Conservation (phyloP, 2,113 vertebrate genomes). For the Gymnarchus niloticus region DNA sequence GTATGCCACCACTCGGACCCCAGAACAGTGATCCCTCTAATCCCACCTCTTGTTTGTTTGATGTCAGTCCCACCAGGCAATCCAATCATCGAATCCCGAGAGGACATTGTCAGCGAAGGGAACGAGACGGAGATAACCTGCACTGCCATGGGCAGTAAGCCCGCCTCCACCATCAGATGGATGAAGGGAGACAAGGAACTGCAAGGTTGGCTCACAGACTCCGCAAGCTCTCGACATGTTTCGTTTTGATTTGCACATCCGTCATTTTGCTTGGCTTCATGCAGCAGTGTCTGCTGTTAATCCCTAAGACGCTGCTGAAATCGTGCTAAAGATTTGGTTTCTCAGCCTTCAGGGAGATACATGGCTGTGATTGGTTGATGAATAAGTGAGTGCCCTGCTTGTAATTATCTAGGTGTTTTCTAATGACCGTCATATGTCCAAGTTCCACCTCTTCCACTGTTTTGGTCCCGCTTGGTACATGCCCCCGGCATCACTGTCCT, state of each 20-base stretch:
- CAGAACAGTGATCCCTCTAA: neutral
- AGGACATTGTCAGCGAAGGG: constrained; percentile 81
- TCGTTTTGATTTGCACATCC: neutral
- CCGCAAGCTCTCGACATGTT: neutral
- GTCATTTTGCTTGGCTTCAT: neutral
- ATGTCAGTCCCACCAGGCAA: constrained; percentile 87
- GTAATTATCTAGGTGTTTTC: neutral
- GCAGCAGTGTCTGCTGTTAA: neutral
- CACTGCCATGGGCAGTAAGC: constrained; percentile 91
- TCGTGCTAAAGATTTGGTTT: neutral
- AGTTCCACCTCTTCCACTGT: neutral
- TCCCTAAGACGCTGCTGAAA: neutral
- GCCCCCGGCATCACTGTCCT: neutral
- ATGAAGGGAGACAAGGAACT: constrained; percentile 94
- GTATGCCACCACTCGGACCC: neutral
- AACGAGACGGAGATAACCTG: constrained; percentile 96
- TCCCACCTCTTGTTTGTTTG: neutral
- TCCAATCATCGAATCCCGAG: constrained; percentile 87
- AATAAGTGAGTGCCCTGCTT: neutral
- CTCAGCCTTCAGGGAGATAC: neutral
- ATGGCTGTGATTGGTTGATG: neutral
- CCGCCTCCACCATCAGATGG: constrained; percentile 88
- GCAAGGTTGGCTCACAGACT: constrained; percentile 55
- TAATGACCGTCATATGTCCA: neutral
- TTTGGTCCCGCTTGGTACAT: neutral